Conservation (phyloP, 1,140 invertebrate genomes). For the Eurosta solidaginis region DNA sequence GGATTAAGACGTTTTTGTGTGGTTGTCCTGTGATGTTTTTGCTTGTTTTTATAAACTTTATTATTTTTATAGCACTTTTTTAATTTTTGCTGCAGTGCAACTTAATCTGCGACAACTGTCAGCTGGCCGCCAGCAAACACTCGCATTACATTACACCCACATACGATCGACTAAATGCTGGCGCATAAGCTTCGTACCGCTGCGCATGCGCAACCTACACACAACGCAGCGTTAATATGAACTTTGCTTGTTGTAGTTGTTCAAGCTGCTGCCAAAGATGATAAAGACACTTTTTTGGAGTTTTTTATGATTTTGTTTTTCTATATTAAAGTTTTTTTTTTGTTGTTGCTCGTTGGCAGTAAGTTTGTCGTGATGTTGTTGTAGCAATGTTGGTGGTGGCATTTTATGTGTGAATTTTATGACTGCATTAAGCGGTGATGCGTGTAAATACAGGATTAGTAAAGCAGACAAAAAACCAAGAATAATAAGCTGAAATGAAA, state of each 20-base stretch:
- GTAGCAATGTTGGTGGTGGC: constrained; percentile 11
- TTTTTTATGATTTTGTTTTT: not conserved
- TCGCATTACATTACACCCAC: constrained; percentile 28
- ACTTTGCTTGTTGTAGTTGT: not conserved
- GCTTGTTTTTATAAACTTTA: not conserved
- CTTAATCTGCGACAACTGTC: constrained; percentile 12
- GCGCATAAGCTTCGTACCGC: not conserved
- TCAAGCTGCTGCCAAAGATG: not conserved
- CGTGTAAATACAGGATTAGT: constrained; percentile 20
- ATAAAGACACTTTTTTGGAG: constrained; percentile 1
- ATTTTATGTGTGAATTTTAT: constrained; percentile 29
- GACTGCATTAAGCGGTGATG: constrained; percentile 24
- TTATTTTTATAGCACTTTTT: not conserved
- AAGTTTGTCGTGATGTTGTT: not conserved
- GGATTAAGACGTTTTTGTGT: constrained; percentile 34
- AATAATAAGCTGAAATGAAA: not conserved
- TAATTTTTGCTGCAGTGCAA: not conserved
- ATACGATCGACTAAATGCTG: not conserved
- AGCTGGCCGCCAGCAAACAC: not conserved
- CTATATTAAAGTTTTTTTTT: not conserved
- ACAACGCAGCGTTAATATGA: not conserved
- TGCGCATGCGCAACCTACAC: constrained; percentile 16
- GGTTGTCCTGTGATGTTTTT: not conserved
- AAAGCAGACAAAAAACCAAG: not conserved
- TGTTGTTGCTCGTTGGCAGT: not conserved